These are phyloP conservation scores for Aethes cnicana DNA, from an alignment of 2,888 invertebrate species.

Conservation along the genomic window DNA sequence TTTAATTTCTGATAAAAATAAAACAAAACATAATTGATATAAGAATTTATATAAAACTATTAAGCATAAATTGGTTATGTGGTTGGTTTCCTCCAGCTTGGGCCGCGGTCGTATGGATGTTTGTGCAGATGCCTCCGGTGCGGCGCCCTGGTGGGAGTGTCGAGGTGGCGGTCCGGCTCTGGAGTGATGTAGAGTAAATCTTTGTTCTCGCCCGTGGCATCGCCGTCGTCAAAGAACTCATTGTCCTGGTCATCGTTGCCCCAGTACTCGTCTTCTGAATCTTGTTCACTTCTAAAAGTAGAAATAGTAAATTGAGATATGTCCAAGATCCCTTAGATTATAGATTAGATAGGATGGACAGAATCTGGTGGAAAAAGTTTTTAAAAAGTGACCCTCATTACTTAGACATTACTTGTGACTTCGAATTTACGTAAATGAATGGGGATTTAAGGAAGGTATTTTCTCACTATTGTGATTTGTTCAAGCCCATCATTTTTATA, in stretches of 20 bases:
- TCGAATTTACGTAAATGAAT: too few species aligned
- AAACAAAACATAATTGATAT: conserved; percentile 38
- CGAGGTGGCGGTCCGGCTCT: conserved; percentile 40
- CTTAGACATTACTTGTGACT: too few species aligned
- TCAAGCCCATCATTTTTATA: too few species aligned
- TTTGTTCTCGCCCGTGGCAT: conserved; percentile 65
- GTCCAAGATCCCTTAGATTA: neutral
- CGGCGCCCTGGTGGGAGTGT: conserved; percentile 51
- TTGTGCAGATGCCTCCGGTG: conserved; percentile 79
- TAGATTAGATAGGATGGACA: neutral
- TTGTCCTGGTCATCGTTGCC: conserved; percentile 56
- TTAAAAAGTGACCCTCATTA: too few species aligned
- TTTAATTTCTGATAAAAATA: conserved; percentile 35
- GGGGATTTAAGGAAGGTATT: too few species aligned
- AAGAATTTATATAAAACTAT: conserved; percentile 21
- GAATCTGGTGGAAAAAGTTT: too few species aligned
- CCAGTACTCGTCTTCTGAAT: conserved; percentile 60
- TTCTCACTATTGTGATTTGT: too few species aligned
- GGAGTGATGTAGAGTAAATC: conserved; percentile 45
- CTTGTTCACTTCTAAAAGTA: conserved; percentile 53
- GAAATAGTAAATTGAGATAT: neutral
- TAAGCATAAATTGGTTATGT: conserved; percentile 18
- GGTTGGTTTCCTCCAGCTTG: conserved; percentile 42
- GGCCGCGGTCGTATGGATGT: conserved; percentile 77
- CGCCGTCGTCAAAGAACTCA: conserved; percentile 60